Evolutionary conservation across 2,888 invertebrate species (phyloP).

Genomic region (Noctua pronuba): DNA sequence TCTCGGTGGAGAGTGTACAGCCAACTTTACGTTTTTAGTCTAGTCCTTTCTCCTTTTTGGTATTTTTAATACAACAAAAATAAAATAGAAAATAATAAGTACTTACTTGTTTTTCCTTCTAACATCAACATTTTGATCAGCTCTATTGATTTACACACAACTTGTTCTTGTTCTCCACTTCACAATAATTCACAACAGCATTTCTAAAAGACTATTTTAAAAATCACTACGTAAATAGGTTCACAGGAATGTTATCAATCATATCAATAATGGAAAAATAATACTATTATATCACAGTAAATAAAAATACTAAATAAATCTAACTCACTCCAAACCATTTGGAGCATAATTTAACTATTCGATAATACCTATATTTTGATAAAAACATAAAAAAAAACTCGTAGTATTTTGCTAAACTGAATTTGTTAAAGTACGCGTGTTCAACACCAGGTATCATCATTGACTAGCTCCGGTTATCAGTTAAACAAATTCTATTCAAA

Average conservation of each 20-base stretch:
- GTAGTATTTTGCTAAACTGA: background rate
- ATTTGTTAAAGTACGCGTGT: constrained; percentile 1
- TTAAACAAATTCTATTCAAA: constrained; percentile 25
- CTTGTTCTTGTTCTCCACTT: background rate
- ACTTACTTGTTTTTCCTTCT: constrained; percentile 58
- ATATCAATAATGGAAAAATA: background rate
- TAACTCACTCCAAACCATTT: too few species aligned
- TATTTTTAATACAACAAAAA: background rate
- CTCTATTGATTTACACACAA: background rate
- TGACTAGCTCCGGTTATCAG: constrained; percentile 49
- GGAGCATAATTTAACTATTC: background rate
- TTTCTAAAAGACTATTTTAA: background rate
- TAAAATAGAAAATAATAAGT: background rate
- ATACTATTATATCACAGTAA: background rate
- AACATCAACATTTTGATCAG: constrained; percentile 44
- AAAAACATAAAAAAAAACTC: background rate
- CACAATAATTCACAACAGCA: constrained; percentile 19
- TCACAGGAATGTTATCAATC: too few species aligned
- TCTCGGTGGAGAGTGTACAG: background rate
- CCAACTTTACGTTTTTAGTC: background rate
- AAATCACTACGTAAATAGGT: background rate
- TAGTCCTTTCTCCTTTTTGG: background rate
- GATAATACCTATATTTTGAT: background rate
- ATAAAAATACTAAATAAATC: background rate
- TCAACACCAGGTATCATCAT: background rate